These are phyloP conservation scores for Indicator maculatus DNA, from an alignment of 2,113 vertebrate species.

Conservation along the genomic window DNA sequence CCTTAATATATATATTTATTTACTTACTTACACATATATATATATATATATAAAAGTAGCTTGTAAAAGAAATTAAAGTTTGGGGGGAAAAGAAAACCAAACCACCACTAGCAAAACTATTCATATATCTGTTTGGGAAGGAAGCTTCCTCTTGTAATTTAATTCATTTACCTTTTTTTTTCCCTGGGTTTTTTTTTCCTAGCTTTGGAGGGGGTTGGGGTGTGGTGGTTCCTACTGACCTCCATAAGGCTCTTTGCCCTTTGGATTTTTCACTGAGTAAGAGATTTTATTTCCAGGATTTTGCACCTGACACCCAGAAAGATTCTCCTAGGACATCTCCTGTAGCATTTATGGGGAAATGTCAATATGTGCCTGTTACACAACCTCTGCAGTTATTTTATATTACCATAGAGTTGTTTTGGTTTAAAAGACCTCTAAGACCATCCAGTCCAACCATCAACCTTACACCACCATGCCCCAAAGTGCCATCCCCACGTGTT, in stretches of 20 bases:
- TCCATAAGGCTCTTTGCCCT: background rate
- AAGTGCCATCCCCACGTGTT: no score
- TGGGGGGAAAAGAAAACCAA: background rate
- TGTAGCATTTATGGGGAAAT: background rate
- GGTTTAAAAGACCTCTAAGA: no score
- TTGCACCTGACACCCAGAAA: background rate
- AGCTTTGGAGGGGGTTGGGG: accelerated
- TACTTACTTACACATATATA: no score
- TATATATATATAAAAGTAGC: background rate
- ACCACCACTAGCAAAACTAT: no score
- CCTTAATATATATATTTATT: no score
- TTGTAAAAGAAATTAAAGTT: background rate
- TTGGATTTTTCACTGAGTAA: background rate
- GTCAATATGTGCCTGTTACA: background rate
- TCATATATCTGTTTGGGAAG: background rate
- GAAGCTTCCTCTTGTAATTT: background rate
- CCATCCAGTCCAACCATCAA: no score
- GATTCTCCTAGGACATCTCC: background rate
- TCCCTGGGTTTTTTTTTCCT: background rate
- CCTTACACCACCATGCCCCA: no score
- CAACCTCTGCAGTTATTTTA: background rate
- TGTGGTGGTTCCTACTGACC: background rate
- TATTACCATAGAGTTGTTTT: no score
- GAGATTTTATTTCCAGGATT: background rate
- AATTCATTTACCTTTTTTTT: background rate